A percentile compares a stretch with the other conserved stretches of the same genome.
Conservation (phyloP, 1,140 invertebrate genomes). For the Magallana angulata region DNA sequence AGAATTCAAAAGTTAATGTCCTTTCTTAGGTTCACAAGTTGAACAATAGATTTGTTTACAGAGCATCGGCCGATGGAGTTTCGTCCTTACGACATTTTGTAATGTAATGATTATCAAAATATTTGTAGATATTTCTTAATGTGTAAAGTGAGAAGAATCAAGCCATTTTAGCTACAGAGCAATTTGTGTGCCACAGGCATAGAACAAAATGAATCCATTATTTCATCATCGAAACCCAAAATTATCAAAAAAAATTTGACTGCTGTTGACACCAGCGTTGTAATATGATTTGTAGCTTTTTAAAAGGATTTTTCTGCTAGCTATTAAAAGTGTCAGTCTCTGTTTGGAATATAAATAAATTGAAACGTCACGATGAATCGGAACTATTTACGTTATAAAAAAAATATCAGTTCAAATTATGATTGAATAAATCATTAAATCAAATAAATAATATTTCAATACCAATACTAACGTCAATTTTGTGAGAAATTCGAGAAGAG, state of each 20-base stretch:
- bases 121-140: slow-evolving; percentile 30
- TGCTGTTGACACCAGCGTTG: neutral
- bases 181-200: neutral
- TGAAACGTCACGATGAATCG: neutral
- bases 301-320: neutral
- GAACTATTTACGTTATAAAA: neutral
- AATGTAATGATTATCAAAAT: slow-evolving; percentile 37
- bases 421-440: neutral
- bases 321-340: neutral
- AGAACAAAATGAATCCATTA: neutral
- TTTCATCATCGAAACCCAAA: slow-evolving; percentile 15
- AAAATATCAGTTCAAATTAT: neutral
- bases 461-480: neutral
- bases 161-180: neutral
- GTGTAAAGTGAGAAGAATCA: slow-evolving; percentile 25
- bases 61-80: slow-evolving; percentile 11
- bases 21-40: slow-evolving; percentile 3
- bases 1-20: slow-evolving; percentile 22
- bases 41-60: neutral
- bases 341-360: neutral
- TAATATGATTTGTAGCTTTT: neutral
- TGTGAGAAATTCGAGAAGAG: slow-evolving; percentile 14
- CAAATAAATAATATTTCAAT: slow-evolving; percentile 11
- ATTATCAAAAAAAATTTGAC: neutral
- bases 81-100: slow-evolving; percentile 11